Percentiles rank a stretch among this genome's conserved stretches.
These are phyloP conservation scores for Colaptes auratus DNA, from an alignment of 2,113 vertebrate genomes.

Conservation along the genomic window DNA sequence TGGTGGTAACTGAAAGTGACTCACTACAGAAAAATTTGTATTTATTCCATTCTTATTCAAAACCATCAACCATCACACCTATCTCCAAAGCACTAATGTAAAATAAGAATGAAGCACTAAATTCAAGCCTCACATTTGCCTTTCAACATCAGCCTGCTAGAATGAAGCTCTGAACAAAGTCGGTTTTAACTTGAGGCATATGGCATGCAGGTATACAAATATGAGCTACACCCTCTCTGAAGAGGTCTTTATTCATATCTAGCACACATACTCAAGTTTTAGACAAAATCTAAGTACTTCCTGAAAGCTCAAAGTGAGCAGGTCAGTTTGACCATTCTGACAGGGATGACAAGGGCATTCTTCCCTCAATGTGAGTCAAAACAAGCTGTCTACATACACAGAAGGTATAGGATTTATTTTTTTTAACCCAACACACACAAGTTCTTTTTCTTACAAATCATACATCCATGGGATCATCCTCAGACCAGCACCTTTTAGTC, in stretches of 20 bases:
- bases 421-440: not conserved
- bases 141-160: not conserved
- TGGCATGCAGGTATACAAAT: not conserved
- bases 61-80: not conserved
- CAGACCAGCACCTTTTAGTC: not conserved
- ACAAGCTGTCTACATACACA: not conserved
- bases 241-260: not conserved
- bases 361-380: not conserved
- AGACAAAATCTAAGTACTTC: not conserved
- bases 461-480: not conserved
- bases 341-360: not conserved
- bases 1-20: not conserved
- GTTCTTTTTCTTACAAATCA: not conserved
- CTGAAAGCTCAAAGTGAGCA: not conserved
- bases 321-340: not conserved
- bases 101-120: not conserved
- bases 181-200: not conserved
- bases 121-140: not conserved
- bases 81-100: not conserved
- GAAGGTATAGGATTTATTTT: not conserved
- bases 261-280: not conserved
- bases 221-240: not conserved
- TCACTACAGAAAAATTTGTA: not conserved
- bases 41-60: slow-evolving; percentile 33
- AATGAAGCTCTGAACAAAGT: not conserved